Evolutionary conservation across 2,888 invertebrate genomes (phyloP).

Genomic region (Altica lythri): DNA sequence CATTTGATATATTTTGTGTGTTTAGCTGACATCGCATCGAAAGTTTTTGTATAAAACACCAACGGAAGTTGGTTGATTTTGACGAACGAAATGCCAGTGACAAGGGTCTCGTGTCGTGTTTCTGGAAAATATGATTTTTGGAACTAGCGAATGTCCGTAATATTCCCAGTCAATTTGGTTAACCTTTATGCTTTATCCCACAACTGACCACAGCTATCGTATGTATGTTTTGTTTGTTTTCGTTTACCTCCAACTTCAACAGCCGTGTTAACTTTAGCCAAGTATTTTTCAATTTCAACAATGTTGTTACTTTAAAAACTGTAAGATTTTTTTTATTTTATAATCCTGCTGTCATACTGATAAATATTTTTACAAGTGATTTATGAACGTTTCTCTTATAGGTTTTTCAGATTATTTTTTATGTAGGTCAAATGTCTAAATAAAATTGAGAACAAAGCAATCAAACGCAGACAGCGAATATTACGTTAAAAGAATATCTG

Average conservation of each 20-base stretch:
- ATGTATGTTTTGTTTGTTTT: too few species aligned
- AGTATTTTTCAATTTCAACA: too few species aligned
- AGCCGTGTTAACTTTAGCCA: too few species aligned
- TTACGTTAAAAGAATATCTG: conserved; percentile 26
- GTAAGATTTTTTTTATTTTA: too few species aligned
- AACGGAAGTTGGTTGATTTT: conserved; percentile 1
- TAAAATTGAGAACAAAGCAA: conserved; percentile 24
- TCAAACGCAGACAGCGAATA: conserved; percentile 24
- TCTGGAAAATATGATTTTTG: conserved; percentile 5
- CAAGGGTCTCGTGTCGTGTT: conserved; percentile 8
- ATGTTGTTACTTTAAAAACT: too few species aligned
- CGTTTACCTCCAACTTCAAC: too few species aligned
- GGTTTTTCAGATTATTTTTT: background rate
- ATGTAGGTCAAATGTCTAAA: background rate
- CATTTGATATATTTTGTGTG: conserved; percentile 11
- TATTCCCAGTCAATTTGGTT: conserved; percentile 3
- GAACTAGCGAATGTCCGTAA: background rate
- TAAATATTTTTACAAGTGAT: too few species aligned
- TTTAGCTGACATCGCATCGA: conserved; percentile 16
- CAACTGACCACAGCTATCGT: background rate
- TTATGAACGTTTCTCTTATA: too few species aligned
- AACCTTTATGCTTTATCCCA: conserved; percentile 2
- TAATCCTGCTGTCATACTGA: too few species aligned
- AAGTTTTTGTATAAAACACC: conserved; percentile 2
- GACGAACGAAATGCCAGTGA: conserved; percentile 1